Evolutionary conservation across 2,888 invertebrate species (phyloP).

Genomic region (Drosophila basisetae): DNA sequence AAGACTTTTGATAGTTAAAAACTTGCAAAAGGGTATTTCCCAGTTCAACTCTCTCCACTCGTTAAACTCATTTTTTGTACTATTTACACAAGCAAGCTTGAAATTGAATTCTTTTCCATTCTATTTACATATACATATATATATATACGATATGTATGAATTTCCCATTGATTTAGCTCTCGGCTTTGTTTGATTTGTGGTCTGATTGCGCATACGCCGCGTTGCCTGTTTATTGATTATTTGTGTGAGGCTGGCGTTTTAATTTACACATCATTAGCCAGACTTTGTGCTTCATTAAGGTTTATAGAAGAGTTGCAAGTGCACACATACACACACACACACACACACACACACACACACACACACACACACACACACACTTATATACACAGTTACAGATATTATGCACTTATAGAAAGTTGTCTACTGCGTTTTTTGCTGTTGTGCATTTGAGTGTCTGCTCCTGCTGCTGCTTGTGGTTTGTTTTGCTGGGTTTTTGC

Average conservation of each 20-base stretch:
- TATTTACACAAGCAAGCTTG: not conserved
- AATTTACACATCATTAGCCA: constrained; percentile 77
- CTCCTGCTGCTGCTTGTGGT: constrained; percentile 49
- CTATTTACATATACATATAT: not conserved
- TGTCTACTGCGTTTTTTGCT: constrained; percentile 13
- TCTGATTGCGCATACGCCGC: constrained; percentile 51
- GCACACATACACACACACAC: constrained; percentile 3
- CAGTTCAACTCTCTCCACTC: not conserved
- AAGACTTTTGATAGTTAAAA: too few species aligned
- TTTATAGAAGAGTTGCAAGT: constrained; percentile 58
- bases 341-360: not conserved
- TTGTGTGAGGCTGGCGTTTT: constrained; percentile 45
- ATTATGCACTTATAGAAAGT: not conserved
- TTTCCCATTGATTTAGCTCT: constrained; percentile 7
- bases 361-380: not conserved
- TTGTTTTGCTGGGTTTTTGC: constrained; percentile 73
- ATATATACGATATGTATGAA: not conserved
- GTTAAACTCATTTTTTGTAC: not conserved
- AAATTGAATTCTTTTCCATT: not conserved
- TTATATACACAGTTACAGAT: not conserved
- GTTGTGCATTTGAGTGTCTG: constrained; percentile 17
- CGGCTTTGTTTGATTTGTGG: constrained; percentile 27
- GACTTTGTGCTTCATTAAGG: constrained; percentile 70
- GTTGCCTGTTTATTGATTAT: constrained; percentile 28
- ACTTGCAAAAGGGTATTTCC: too few species aligned